Percentiles rank a stretch among this genome's conserved stretches.
These are phyloP conservation scores for Atherix ibis DNA, from an alignment of 2,888 invertebrate species.

Conservation along the genomic window DNA sequence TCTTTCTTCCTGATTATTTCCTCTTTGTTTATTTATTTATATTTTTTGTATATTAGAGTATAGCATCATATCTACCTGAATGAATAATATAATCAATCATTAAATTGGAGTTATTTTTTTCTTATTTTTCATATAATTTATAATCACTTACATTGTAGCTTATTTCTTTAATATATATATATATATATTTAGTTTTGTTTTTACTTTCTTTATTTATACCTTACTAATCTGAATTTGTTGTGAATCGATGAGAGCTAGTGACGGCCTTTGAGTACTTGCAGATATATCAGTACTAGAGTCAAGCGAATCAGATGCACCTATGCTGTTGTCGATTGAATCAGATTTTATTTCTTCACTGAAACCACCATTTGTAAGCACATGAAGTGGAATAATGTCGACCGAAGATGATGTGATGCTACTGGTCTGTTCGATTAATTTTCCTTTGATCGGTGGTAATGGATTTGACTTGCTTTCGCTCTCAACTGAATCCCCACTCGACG, in stretches of 20 bases:
- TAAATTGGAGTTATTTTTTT: too few species aligned
- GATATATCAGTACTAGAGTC: slow-evolving; percentile 12
- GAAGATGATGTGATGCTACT: slow-evolving; percentile 8
- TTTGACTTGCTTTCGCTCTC: slow-evolving; percentile 5
- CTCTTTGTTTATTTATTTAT: too few species aligned
- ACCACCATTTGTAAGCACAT: slow-evolving; percentile 24
- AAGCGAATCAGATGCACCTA: slow-evolving; percentile 11
- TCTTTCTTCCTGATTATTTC: too few species aligned
- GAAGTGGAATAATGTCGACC: slow-evolving; percentile 26
- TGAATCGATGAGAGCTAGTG: slow-evolving; percentile 4
- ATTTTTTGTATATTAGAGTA: too few species aligned
- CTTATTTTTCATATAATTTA: too few species aligned
- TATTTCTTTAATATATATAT: too few species aligned
- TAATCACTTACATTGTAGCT: too few species aligned
- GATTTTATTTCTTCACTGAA: slow-evolving; percentile 20
- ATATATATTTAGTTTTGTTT: too few species aligned
- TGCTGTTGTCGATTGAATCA: slow-evolving; percentile 9
- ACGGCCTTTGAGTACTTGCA: slow-evolving; percentile 6
- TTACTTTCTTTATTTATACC: too few species aligned
- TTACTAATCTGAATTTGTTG: slow-evolving; percentile 14
- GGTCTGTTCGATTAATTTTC: slow-evolving; percentile 5
- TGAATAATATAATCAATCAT: too few species aligned
- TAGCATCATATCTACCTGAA: too few species aligned
- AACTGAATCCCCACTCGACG: slow-evolving; percentile 5
- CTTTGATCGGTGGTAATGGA: slow-evolving; percentile 8